Conservation (phyloP, 2,797 vertebrate genomes). For the Tolypeutes matacus region DNA sequence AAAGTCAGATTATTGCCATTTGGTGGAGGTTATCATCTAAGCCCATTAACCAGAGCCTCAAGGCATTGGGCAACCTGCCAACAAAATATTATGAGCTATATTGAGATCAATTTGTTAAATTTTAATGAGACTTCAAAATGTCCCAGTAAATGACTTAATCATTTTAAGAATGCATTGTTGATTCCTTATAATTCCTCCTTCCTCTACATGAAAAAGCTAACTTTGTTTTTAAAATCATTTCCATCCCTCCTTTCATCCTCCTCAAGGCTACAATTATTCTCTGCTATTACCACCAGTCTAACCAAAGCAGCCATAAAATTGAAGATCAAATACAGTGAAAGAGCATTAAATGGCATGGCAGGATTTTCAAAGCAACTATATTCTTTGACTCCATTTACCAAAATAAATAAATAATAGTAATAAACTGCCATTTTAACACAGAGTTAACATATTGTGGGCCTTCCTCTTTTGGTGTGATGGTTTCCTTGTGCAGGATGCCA, state of each 20-base stretch:
- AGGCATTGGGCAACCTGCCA: slow-evolving; percentile 35
- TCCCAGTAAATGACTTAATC: slow-evolving; percentile 53
- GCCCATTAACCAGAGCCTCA: slow-evolving; percentile 34
- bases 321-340: slow-evolving; percentile 66
- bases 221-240: slow-evolving; percentile 80
- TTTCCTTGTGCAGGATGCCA: background rate
- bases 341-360: slow-evolving; percentile 68
- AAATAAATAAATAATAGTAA: slow-evolving; percentile 6
- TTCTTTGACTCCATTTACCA: slow-evolving; percentile 64
- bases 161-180: background rate
- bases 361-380: slow-evolving; percentile 75
- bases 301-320: slow-evolving; percentile 79
- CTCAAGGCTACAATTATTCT: slow-evolving; percentile 67
- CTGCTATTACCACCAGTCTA: slow-evolving; percentile 67
- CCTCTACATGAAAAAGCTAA: slow-evolving; percentile 49
- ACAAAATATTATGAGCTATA: slow-evolving; percentile 62
- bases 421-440: background rate
- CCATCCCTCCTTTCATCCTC: slow-evolving; percentile 64
- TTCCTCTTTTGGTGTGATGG: slow-evolving; percentile 3
- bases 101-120: slow-evolving; percentile 74
- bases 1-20: slow-evolving; percentile 59
- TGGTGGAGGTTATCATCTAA: slow-evolving; percentile 46
- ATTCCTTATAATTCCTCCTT: slow-evolving; percentile 67
- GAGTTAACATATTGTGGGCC: background rate
- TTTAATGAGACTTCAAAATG: slow-evolving; percentile 74